Percentiles rank a stretch among this genome's conserved stretches.
Evolutionary conservation across 2,888 invertebrate genomes (phyloP).

Genomic region (Andrena dorsata): DNA sequence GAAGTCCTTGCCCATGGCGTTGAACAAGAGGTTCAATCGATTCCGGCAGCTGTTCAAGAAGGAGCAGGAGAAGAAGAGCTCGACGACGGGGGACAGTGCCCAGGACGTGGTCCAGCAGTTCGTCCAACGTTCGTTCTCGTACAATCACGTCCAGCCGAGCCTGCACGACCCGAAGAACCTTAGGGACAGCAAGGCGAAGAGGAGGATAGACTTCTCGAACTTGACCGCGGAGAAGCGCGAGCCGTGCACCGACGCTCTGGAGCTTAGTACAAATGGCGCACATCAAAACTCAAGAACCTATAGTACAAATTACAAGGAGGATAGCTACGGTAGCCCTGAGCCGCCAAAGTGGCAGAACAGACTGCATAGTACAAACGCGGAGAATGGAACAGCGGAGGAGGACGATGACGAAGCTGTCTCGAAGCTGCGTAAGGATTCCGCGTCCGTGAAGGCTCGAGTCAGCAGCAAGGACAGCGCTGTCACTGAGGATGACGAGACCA

Average conservation of each 20-base stretch:
- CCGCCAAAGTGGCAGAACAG: conserved; percentile 50
- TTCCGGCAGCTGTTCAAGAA: conserved; percentile 81
- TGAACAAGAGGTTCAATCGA: conserved; percentile 80
- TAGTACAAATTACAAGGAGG: conserved; percentile 77
- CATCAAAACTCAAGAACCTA: conserved; percentile 73
- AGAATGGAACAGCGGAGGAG: conserved; percentile 3
- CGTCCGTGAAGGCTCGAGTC: conserved; percentile 57
- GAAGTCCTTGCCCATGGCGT: conserved; percentile 73
- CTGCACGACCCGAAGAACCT: conserved; percentile 56
- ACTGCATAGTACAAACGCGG: conserved; percentile 60
- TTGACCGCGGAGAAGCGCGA: conserved; percentile 42
- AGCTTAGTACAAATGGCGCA: conserved; percentile 72
- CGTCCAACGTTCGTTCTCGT: conserved; percentile 36
- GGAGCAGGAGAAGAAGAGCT: conserved; percentile 71
- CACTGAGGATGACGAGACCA: conserved; percentile 74
- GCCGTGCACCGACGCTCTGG: conserved; percentile 48
- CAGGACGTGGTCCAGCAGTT: conserved; percentile 47
- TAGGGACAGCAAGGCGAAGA: conserved; percentile 68
- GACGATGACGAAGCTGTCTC: conserved; percentile 31
- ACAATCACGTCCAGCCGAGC: conserved; percentile 61
- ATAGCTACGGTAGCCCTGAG: conserved; percentile 36
- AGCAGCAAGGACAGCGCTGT: conserved; percentile 46
- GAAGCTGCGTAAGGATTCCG: conserved; percentile 33
- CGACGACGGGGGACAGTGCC: conserved; percentile 57
- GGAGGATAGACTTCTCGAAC: conserved; percentile 76